Conservation (phyloP, 2,113 vertebrate genomes). For the Gavialis gangeticus region DNA sequence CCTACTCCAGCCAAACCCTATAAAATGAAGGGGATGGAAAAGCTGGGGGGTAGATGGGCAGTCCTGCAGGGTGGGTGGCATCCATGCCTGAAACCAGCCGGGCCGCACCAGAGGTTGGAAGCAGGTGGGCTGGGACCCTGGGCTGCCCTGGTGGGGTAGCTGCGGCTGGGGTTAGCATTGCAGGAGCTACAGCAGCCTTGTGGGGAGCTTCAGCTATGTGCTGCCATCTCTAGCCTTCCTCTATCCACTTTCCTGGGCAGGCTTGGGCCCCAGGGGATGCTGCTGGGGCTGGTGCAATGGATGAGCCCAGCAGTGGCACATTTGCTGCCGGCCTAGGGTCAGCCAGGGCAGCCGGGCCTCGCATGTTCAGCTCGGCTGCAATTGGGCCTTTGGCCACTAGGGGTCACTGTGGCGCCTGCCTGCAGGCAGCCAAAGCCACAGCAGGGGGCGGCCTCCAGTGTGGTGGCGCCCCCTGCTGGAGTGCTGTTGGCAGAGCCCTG, state of each 20-base stretch:
- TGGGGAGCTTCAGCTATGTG: not conserved
- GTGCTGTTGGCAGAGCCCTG: not conserved
- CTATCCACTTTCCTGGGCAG: not conserved
- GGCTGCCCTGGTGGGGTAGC: no score
- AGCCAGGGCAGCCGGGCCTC: not conserved
- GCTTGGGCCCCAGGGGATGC: not conserved
- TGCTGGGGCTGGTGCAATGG: not conserved
- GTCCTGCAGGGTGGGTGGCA: no score
- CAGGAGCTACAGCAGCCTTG: not conserved
- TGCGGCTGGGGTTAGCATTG: no score
- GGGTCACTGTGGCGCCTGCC: not conserved
- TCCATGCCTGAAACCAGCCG: no score
- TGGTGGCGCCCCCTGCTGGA: not conserved
- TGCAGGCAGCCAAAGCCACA: not conserved
- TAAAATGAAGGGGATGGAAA: no score
- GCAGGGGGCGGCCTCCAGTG: not conserved
- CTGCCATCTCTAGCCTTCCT: accelerated
- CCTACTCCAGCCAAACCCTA: not conserved
- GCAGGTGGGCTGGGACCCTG: no score
- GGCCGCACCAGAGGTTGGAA: no score
- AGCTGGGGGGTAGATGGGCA: no score
- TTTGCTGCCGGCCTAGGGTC: not conserved
- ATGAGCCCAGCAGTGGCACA: not conserved
- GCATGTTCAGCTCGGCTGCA: not conserved
- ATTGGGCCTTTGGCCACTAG: not conserved